Conservation (phyloP, 2,113 vertebrate genomes). For the Brienomyrus longianalis region DNA sequence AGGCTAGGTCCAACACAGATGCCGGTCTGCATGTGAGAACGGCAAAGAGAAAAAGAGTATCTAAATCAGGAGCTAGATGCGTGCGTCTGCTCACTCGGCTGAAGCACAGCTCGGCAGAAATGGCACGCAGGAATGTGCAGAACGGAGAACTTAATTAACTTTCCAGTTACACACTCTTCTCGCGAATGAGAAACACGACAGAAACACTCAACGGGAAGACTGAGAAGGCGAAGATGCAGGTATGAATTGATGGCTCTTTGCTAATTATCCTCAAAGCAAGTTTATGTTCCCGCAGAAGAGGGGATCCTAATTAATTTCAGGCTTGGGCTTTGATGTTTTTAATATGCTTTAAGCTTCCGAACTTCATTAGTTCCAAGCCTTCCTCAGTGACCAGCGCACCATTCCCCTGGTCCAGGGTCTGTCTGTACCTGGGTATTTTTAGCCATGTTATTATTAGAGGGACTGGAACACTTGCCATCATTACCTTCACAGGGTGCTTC, state of each 20-base stretch:
- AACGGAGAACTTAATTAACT: background rate
- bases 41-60: background rate
- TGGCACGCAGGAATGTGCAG: background rate
- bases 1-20: background rate
- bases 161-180: background rate
- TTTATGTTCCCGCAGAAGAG: slow-evolving; percentile 53
- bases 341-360: slow-evolving; percentile 66
- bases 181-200: background rate
- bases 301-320: slow-evolving; percentile 69
- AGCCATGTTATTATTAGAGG: slow-evolving; percentile 53
- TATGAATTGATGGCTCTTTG: slow-evolving; percentile 60
- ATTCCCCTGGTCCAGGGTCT: slow-evolving; percentile 48
- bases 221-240: slow-evolving; percentile 36
- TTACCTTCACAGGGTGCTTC: slow-evolving; percentile 16
- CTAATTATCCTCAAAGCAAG: slow-evolving; percentile 58
- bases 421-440: slow-evolving; percentile 56
- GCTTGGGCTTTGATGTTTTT: slow-evolving; percentile 71
- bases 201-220: background rate
- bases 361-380: slow-evolving; percentile 62
- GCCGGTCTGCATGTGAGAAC: background rate
- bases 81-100: background rate
- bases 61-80: background rate
- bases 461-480: slow-evolving; percentile 24
- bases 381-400: slow-evolving; percentile 49
- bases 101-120: background rate